Conservation (phyloP, 2,113 vertebrate species). For the Dasyurus viverrinus region DNA sequence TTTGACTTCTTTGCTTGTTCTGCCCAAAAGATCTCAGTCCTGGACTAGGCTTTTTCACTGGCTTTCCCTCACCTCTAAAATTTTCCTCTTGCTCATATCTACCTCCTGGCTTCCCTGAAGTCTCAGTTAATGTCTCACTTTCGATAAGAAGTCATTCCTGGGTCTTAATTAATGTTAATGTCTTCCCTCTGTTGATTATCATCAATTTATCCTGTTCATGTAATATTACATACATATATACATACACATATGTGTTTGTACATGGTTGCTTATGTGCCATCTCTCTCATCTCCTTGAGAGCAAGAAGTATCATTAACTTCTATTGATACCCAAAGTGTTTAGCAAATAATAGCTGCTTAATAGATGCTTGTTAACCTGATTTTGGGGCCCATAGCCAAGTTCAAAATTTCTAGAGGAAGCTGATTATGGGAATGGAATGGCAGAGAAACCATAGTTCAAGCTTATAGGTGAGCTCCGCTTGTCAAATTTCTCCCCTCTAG, state of each 20-base stretch:
- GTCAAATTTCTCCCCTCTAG: background rate
- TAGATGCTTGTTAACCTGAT: background rate
- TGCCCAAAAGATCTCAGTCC: background rate
- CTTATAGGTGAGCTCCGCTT: constrained; percentile 27
- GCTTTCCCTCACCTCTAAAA: background rate
- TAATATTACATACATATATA: background rate
- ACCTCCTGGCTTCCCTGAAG: background rate
- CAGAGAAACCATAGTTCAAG: background rate
- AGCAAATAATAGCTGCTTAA: background rate
- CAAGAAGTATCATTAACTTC: background rate
- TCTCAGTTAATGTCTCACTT: background rate
- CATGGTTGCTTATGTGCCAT: background rate
- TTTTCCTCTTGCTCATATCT: background rate
- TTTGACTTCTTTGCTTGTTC: background rate
- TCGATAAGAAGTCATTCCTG: background rate
- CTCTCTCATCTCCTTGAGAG: background rate
- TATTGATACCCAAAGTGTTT: background rate
- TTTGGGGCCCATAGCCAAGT: background rate
- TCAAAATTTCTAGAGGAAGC: constrained; percentile 5
- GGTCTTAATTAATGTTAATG: background rate
- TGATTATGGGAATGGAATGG: background rate
- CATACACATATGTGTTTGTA: background rate
- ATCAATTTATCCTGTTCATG: background rate
- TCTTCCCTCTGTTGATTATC: background rate
- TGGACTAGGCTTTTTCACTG: background rate